A percentile compares a stretch with the other conserved stretches of the same genome.
These are phyloP conservation scores for Drosophila virilis DNA, from an alignment of 1,140 invertebrate species.

Conservation along the genomic window DNA sequence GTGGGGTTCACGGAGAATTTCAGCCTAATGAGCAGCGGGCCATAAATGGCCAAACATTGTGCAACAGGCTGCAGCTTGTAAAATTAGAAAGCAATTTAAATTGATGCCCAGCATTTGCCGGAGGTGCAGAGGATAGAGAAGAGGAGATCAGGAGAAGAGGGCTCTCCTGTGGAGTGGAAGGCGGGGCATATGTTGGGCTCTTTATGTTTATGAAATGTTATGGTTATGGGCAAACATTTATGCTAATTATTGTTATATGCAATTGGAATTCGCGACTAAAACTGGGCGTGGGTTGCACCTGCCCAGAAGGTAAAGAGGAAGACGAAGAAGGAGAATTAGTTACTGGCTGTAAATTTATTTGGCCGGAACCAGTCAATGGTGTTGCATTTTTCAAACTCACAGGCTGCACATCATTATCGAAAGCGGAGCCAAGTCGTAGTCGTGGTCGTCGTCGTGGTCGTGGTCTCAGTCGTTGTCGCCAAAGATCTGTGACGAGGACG, in stretches of 20 bases:
- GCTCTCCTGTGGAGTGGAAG: background rate
- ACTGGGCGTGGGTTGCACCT: conserved; percentile 30
- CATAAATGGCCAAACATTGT: conserved; percentile 75
- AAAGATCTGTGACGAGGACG: conserved; percentile 45
- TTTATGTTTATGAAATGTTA: conserved; percentile 69
- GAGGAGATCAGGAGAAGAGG: background rate
- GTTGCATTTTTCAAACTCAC: conserved; percentile 58
- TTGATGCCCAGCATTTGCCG: conserved; percentile 30
- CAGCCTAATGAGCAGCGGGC: conserved; percentile 67
- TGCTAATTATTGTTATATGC: conserved; percentile 69
- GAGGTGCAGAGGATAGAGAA: too few species aligned
- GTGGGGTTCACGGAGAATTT: conserved; percentile 9
- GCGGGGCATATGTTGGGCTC: background rate
- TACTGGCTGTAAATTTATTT: conserved; percentile 33
- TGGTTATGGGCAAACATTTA: conserved; percentile 67
- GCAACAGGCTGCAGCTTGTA: conserved; percentile 55
- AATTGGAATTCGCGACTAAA: conserved; percentile 41
- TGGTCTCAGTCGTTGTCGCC: conserved; percentile 36
- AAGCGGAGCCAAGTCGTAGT: conserved; percentile 3
- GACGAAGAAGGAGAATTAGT: background rate
- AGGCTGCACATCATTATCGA: conserved; percentile 43
- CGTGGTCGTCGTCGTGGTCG: background rate
- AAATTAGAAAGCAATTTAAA: conserved; percentile 83
- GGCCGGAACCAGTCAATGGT: conserved; percentile 28
- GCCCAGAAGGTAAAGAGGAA: background rate